Conservation (phyloP, 2,888 invertebrate genomes). For the Mimas tiliae region DNA sequence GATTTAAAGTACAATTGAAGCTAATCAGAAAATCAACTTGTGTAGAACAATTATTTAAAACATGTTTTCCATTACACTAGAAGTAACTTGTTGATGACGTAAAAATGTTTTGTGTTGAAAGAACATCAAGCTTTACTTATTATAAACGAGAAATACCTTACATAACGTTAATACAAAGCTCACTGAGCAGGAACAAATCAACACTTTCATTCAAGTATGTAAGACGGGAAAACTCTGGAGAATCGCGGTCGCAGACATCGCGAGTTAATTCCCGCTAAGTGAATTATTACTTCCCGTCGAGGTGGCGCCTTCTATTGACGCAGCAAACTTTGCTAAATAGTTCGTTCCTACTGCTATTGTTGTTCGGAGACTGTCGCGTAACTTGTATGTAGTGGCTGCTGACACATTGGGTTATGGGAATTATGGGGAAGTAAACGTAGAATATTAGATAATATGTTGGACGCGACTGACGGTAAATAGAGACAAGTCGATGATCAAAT, state of each 20-base stretch:
- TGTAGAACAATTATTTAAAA: too few species aligned
- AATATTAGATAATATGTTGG: background rate
- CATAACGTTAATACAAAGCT: background rate
- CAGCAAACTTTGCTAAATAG: conserved; percentile 80
- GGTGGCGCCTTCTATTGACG: conserved; percentile 79
- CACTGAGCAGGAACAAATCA: conserved; percentile 44
- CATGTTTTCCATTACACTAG: too few species aligned
- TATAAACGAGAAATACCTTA: background rate
- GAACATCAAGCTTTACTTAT: background rate
- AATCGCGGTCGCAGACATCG: conserved; percentile 56
- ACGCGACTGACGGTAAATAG: background rate
- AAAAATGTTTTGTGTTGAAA: too few species aligned
- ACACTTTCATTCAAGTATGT: conserved; percentile 49
- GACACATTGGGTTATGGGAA: conserved; percentile 55
- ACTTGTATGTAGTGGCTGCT: conserved; percentile 61
- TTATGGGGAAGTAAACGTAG: background rate
- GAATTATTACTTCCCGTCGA: conserved; percentile 76
- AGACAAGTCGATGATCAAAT: background rate
- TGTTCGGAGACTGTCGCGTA: conserved; percentile 73
- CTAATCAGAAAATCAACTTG: too few species aligned
- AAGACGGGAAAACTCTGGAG: conserved; percentile 52
- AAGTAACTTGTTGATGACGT: too few species aligned
- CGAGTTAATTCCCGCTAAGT: conserved; percentile 75
- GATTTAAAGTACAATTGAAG: too few species aligned
- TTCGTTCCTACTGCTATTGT: conserved; percentile 80